Evolutionary conservation across 2,113 vertebrate genomes (phyloP).

Genomic region (Forbesichthys papilliferus): DNA sequence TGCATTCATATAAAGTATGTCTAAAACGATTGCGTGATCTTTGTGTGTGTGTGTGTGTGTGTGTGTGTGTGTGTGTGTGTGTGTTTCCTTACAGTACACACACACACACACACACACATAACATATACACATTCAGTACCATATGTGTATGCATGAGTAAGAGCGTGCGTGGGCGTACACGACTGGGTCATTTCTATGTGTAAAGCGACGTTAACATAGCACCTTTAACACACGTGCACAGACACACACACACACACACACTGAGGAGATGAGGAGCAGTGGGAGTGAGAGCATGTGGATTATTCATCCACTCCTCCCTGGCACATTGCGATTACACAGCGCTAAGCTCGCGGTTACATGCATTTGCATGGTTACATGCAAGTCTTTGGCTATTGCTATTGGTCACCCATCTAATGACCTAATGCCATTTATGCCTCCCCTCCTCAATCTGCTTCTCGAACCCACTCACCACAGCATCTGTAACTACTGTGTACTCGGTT

Average conservation of each 20-base stretch:
- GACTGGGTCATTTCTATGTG: too few species aligned
- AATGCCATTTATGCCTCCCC: slow-evolving; percentile 14
- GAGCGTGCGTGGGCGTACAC: too few species aligned
- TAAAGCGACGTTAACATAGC: too few species aligned
- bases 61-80: too few species aligned
- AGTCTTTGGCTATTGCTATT: slow-evolving; percentile 44
- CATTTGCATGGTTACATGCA: slow-evolving; percentile 41
- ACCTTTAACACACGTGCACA: background rate
- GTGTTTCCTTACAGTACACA: too few species aligned
- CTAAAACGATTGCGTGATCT: too few species aligned
- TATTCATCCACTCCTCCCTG: slow-evolving; percentile 48
- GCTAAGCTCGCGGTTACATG: slow-evolving; percentile 60
- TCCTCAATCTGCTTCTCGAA: background rate
- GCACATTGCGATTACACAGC: slow-evolving; percentile 54
- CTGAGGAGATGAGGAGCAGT: slow-evolving; percentile 9
- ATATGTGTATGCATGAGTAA: too few species aligned
- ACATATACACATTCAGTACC: too few species aligned
- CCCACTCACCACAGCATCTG: background rate
- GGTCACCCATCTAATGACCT: slow-evolving; percentile 25
- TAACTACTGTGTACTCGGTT: background rate
- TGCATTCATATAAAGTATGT: too few species aligned
- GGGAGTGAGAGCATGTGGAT: slow-evolving; percentile 40
- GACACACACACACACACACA: background rate
- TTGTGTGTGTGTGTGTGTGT: too few species aligned
- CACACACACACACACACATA: too few species aligned